Conservation (phyloP, 1,140 invertebrate species). For the Drosophila funebris region DNA sequence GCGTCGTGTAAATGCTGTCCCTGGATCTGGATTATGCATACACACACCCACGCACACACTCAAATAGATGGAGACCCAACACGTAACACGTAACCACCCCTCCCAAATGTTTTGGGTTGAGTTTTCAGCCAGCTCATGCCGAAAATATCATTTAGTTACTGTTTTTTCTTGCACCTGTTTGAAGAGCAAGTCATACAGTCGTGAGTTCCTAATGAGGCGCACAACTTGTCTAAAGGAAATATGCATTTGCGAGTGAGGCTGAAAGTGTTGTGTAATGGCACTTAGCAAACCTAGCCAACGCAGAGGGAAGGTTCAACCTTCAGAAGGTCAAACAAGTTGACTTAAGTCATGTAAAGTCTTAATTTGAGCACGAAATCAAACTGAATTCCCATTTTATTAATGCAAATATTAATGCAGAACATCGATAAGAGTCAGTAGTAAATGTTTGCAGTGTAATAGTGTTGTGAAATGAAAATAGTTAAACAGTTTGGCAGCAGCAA, state of each 20-base stretch:
- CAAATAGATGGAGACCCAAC: neutral
- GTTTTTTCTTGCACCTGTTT: neutral
- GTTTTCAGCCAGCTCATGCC: slow-evolving; percentile 39
- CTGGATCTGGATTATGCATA: slow-evolving; percentile 50
- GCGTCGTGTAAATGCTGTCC: slow-evolving; percentile 54
- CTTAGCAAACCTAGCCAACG: slow-evolving; percentile 2
- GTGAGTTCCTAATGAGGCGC: slow-evolving; percentile 39
- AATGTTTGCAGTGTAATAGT: too few species aligned
- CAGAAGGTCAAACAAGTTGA: slow-evolving; percentile 1
- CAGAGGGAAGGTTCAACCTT: neutral
- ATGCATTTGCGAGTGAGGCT: slow-evolving; percentile 14
- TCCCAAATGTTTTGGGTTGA: slow-evolving; percentile 14
- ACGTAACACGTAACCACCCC: neutral
- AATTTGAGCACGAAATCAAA: too few species aligned
- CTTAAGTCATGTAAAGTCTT: neutral
- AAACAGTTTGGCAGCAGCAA: too few species aligned
- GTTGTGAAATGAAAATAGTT: too few species aligned
- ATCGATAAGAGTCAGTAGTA: too few species aligned
- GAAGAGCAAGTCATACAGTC: slow-evolving; percentile 43
- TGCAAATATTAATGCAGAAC: too few species aligned
- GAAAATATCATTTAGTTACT: slow-evolving; percentile 44
- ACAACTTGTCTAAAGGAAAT: slow-evolving; percentile 13
- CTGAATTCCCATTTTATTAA: too few species aligned
- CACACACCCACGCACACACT: neutral
- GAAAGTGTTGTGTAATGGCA: slow-evolving; percentile 12